Evolutionary conservation across 2,888 invertebrate genomes (phyloP).

Genomic region (Thalpophila matura): DNA sequence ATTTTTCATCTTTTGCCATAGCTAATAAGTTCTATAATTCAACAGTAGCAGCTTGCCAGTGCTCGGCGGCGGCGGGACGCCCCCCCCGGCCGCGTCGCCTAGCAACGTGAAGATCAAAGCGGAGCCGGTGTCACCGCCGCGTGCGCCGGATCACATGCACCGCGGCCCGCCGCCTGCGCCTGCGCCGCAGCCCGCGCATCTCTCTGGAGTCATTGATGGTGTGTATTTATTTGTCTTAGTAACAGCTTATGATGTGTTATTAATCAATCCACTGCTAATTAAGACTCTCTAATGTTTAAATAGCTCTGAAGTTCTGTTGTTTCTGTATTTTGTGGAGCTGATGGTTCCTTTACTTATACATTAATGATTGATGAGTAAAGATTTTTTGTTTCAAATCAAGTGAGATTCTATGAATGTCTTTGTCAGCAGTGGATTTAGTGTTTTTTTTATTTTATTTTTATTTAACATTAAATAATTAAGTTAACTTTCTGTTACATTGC

Average conservation of each 20-base stretch:
- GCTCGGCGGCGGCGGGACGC: constrained; percentile 92
- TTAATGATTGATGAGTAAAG: too few relatives aligned
- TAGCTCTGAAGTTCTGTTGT: too few relatives aligned
- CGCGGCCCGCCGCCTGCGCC: constrained; percentile 86
- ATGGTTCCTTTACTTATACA: too few relatives aligned
- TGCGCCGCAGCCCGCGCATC: constrained; percentile 86
- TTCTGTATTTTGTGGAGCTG: too few relatives aligned
- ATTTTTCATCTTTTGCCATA: background rate
- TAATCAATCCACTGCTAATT: background rate
- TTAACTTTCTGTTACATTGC: constrained; percentile 23
- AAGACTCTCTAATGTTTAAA: too few relatives aligned
- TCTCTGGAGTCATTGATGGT: constrained; percentile 87
- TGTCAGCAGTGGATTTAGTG: background rate
- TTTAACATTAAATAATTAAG: background rate
- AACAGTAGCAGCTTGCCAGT: constrained; percentile 93
- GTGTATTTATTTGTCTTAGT: constrained; percentile 48
- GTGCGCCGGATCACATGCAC: constrained; percentile 93
- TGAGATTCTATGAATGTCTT: background rate
- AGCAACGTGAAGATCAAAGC: constrained; percentile 97
- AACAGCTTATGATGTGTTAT: constrained; percentile 9
- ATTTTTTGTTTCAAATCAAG: background rate
- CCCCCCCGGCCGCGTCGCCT: constrained; percentile 95
- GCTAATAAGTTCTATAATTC: constrained; percentile 35
- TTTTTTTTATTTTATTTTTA: background rate
- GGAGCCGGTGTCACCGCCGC: constrained; percentile 98